Conservation (phyloP, 53 echinoderm and acorn worm genomes). For the Temnopleurus reevesii region DNA sequence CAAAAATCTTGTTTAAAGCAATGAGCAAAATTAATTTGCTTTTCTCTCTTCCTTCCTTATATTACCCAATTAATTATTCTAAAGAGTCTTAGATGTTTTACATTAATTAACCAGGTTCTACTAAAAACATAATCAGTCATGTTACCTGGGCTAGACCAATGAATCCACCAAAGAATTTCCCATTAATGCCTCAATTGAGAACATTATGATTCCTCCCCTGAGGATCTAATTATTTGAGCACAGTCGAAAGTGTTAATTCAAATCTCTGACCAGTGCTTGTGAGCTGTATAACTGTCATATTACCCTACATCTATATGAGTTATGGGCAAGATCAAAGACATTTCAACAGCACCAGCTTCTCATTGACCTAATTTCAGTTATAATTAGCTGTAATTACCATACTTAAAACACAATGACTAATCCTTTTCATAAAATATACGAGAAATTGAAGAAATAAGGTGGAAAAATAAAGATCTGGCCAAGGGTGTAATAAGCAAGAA, state of each 20-base stretch:
- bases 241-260: conserved; percentile 20
- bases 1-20: too few relatives aligned
- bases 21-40: too few relatives aligned
- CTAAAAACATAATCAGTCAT: too few relatives aligned
- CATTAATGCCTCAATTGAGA: background rate
- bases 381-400: too few relatives aligned
- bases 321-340: conserved; percentile 16
- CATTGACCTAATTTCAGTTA: conserved; percentile 17
- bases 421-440: background rate
- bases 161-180: too few relatives aligned
- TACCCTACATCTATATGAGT: conserved; percentile 7
- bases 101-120: too few relatives aligned
- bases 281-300: conserved; percentile 13
- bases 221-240: background rate
- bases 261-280: conserved; percentile 8
- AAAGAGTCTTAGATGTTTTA: too few relatives aligned
- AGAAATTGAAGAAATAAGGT: background rate
- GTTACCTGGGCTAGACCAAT: too few relatives aligned
- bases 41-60: background rate
- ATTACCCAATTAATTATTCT: too few relatives aligned
- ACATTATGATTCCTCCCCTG: background rate
- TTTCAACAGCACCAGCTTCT: background rate
- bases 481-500: background rate
- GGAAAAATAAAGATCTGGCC: background rate
- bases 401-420: conserved; percentile 23